phyloP scores from a whole-genome alignment of 2,797 vertebrate genomes.

The Typhlichthys eigenmanni region DNA sequence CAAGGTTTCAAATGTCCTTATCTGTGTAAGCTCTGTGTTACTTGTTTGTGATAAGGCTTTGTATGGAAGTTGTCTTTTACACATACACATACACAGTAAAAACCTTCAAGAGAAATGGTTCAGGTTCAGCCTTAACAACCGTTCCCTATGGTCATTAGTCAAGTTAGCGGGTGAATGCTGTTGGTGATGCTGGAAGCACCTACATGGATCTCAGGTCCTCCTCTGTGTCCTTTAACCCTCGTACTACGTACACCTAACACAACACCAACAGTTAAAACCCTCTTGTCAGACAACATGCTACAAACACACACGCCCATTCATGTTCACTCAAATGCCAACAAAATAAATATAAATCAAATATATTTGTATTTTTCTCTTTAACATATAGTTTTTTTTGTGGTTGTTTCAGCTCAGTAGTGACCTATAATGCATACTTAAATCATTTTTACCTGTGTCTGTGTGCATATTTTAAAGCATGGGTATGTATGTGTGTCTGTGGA shows the following conservation, averaged over 20 bases:
- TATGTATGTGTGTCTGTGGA: conserved; percentile 6
- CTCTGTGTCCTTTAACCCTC: conserved; percentile 69
- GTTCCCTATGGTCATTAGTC: conserved; percentile 63
- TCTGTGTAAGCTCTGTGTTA: too few relatives aligned
- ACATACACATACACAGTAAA: background rate
- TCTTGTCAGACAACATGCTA: conserved; percentile 43
- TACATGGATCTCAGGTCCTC: conserved; percentile 61
- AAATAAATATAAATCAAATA: too few relatives aligned
- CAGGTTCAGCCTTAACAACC: conserved; percentile 45
- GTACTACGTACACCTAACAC: conserved; percentile 63
- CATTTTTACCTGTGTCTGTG: conserved; percentile 8
- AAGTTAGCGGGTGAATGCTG: conserved; percentile 70
- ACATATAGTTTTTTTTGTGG: background rate
- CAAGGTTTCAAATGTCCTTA: background rate
- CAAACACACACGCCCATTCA: conserved; percentile 27
- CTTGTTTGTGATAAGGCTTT: too few relatives aligned
- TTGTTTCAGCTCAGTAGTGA: conserved; percentile 14
- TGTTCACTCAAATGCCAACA: background rate
- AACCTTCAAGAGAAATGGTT: conserved; percentile 7
- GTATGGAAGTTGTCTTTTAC: too few relatives aligned
- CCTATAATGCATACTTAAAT: conserved; percentile 23
- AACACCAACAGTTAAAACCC: conserved; percentile 73
- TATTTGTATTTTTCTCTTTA: background rate
- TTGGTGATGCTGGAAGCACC: conserved; percentile 63
- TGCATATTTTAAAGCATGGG: background rate